A percentile compares a stretch with the other conserved stretches of the same genome.
phyloP scores from a whole-genome alignment of 2,888 invertebrate species.

The Tetheella fluctuosa region DNA sequence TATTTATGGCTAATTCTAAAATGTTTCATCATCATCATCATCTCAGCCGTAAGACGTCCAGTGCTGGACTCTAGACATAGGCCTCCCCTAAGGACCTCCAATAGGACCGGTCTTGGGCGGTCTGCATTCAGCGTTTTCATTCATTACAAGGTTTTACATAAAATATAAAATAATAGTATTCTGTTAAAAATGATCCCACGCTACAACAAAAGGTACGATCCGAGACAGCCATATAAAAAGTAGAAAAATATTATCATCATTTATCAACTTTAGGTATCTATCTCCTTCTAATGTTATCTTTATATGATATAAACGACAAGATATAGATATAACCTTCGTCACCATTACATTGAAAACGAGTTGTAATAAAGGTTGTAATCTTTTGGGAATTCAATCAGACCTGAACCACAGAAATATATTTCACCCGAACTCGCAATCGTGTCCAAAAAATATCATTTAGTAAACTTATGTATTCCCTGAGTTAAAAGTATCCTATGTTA shows the following conservation, averaged over 20 bases:
- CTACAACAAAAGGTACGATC: neutral
- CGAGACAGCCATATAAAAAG: neutral
- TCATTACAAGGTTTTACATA: too few species aligned
- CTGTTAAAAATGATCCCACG: neutral
- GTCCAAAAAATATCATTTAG: too few species aligned
- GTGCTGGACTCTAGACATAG: too few species aligned
- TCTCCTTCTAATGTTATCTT: neutral
- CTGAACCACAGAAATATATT: neutral
- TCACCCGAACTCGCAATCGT: too few species aligned
- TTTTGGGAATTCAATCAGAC: neutral
- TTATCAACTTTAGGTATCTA: neutral
- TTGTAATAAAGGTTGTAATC: neutral
- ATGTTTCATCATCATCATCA: too few species aligned
- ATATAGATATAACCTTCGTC: neutral
- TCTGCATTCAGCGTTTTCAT: too few species aligned
- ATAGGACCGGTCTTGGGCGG: too few species aligned
- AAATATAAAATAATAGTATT: neutral
- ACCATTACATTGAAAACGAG: neutral
- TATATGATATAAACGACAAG: neutral
- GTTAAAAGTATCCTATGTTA: too few species aligned
- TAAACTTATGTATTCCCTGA: too few species aligned
- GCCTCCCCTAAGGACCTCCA: too few species aligned
- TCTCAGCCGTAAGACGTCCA: too few species aligned
- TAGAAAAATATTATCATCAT: neutral
- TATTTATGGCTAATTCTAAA: too few species aligned